Percentiles rank a stretch among this genome's conserved stretches.
Evolutionary conservation across 2,888 invertebrate genomes (phyloP).

Genomic region (Seladonia tumulorum): DNA sequence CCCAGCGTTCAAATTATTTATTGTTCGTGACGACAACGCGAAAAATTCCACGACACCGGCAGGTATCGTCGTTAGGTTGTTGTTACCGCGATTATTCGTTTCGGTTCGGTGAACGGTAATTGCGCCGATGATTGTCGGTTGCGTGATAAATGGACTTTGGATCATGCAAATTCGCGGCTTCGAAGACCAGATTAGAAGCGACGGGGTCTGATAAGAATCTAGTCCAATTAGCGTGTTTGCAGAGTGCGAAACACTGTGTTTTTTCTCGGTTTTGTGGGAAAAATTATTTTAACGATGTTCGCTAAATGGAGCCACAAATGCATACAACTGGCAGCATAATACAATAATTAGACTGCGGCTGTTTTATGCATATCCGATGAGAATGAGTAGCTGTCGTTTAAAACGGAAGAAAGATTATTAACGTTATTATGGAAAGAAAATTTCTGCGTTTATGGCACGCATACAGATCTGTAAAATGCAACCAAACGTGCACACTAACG

Average conservation of each 20-base stretch:
- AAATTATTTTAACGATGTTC: too few species aligned
- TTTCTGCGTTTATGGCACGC: too few species aligned
- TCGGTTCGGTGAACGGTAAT: neutral
- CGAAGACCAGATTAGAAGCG: neutral
- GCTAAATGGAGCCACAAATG: too few species aligned
- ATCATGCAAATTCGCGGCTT: neutral
- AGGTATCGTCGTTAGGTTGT: neutral
- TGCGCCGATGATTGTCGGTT: neutral
- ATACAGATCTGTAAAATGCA: too few species aligned
- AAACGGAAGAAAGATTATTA: too few species aligned
- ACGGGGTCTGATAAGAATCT: neutral
- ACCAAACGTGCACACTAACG: too few species aligned
- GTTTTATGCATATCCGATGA: too few species aligned
- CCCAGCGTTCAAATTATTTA: neutral
- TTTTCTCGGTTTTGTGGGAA: neutral
- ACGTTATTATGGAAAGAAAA: too few species aligned
- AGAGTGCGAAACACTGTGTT: neutral
- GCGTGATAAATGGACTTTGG: neutral
- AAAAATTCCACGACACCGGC: neutral
- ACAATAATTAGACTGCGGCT: too few species aligned
- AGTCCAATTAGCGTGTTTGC: neutral
- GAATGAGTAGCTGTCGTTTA: too few species aligned
- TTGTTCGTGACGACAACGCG: neutral
- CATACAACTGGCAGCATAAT: too few species aligned
- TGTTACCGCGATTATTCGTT: neutral